A percentile compares a stretch with the other conserved stretches of the same genome.
These are phyloP conservation scores for Sipha maydis DNA, from an alignment of 2,888 invertebrate species.

Conservation along the genomic window DNA sequence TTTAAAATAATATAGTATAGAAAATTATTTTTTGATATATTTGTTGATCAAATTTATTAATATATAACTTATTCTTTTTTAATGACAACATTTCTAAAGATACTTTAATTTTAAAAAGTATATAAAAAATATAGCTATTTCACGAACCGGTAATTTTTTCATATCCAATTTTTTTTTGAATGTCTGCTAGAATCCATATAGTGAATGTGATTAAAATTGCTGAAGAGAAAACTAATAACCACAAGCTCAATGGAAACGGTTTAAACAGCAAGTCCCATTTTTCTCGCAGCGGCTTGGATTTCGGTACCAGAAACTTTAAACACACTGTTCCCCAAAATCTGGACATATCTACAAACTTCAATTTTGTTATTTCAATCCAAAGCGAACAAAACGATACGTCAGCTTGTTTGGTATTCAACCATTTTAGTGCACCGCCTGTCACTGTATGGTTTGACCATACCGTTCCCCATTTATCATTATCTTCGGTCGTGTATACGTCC, in stretches of 20 bases:
- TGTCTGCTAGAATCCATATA: constrained; percentile 15
- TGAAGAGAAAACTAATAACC: constrained; percentile 58
- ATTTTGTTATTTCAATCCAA: constrained; percentile 62
- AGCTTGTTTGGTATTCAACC: constrained; percentile 27
- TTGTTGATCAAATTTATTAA: no score
- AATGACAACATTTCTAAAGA: no score
- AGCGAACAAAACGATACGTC: constrained; percentile 63
- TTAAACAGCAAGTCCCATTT: constrained; percentile 63
- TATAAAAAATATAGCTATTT: background rate
- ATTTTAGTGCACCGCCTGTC: constrained; percentile 61
- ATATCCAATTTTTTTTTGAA: constrained; percentile 52
- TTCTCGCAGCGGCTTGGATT: constrained; percentile 53
- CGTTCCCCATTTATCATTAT: constrained; percentile 62
- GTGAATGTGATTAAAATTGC: constrained; percentile 30
- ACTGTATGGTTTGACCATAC: constrained; percentile 58
- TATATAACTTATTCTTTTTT: no score
- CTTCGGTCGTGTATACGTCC: constrained; percentile 39
- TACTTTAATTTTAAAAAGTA: background rate
- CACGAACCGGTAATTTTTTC: constrained; percentile 14
- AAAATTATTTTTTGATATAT: no score
- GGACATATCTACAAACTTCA: constrained; percentile 55
- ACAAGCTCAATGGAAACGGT: constrained; percentile 62
- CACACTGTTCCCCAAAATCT: constrained; percentile 62
- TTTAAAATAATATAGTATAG: no score
- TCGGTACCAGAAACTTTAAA: constrained; percentile 63